These are phyloP conservation scores for Embiotoca jacksoni DNA, from an alignment of 2,113 vertebrate species.

Conservation along the genomic window DNA sequence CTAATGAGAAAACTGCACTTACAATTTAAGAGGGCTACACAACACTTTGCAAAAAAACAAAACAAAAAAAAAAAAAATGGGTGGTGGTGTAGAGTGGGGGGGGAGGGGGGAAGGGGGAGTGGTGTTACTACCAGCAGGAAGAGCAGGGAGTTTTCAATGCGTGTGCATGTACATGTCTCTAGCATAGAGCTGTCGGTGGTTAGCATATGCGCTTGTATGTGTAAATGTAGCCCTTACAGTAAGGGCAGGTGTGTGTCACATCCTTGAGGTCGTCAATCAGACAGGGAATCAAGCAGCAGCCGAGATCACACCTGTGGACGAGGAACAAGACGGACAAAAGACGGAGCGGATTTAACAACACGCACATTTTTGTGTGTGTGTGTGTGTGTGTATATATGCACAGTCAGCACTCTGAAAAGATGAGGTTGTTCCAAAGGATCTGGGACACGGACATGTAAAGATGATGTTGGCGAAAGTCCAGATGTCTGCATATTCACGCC, in stretches of 20 bases:
- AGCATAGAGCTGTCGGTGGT: slow-evolving; percentile 68
- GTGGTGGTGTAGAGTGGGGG: neutral
- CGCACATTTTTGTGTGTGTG: neutral
- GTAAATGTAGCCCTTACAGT: slow-evolving; percentile 99
- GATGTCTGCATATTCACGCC: no score
- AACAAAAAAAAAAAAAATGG: neutral
- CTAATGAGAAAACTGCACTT: slow-evolving; percentile 63
- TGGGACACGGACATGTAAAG: no score
- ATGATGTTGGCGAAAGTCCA: no score
- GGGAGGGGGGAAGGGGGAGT: no score
- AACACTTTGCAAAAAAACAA: slow-evolving; percentile 65
- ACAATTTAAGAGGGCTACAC: slow-evolving; percentile 64
- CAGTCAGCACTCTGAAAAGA: neutral
- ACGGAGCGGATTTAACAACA: neutral
- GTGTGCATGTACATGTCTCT: slow-evolving; percentile 66
- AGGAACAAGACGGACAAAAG: slow-evolving; percentile 9
- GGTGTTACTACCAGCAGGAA: slow-evolving; percentile 66
- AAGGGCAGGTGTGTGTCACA: slow-evolving; percentile 97
- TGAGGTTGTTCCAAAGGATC: no score
- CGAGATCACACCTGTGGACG: slow-evolving; percentile 91
- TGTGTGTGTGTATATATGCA: neutral
- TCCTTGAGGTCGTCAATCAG: slow-evolving; percentile 98
- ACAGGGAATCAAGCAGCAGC: slow-evolving; percentile 98
- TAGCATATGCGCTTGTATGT: slow-evolving; percentile 99
- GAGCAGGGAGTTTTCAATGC: slow-evolving; percentile 51